A percentile compares a stretch with the other conserved stretches of the same genome.
These are phyloP conservation scores for Malacoctenus gilli DNA, from an alignment of 2,797 vertebrate genomes.

Conservation along the genomic window DNA sequence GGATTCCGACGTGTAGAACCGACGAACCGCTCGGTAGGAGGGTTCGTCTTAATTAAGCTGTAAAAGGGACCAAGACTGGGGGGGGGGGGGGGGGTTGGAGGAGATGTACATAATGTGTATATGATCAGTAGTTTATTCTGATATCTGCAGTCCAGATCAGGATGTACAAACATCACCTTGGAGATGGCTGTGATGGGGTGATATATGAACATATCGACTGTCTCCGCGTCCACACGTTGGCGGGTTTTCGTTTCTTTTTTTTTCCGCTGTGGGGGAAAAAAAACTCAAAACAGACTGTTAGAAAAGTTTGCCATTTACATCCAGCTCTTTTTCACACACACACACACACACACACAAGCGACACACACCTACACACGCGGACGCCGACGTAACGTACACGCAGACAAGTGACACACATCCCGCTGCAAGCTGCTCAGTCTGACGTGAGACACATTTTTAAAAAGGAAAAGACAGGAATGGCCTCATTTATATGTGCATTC, in stretches of 20 bases:
- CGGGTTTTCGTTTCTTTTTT: too few species aligned
- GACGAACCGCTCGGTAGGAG: constrained; percentile 53
- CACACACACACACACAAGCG: constrained; percentile 5
- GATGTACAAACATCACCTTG: constrained; percentile 78
- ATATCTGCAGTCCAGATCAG: constrained; percentile 79
- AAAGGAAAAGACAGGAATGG: constrained; percentile 80
- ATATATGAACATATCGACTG: constrained; percentile 75
- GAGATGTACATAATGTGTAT: constrained; percentile 87
- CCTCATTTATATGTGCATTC: constrained; percentile 93
- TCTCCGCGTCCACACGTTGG: constrained; percentile 77
- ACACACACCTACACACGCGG: constrained; percentile 15
- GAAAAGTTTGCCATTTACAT: constrained; percentile 74
- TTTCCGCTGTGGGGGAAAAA: constrained; percentile 81
- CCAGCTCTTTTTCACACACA: constrained; percentile 61
- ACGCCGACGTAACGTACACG: constrained; percentile 23
- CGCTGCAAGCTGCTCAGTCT: constrained; percentile 83
- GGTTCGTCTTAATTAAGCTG: constrained; percentile 63
- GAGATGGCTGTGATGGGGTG: constrained; percentile 61
- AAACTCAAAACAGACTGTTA: constrained; percentile 81
- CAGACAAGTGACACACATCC: constrained; percentile 61
- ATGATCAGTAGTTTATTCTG: constrained; percentile 73
- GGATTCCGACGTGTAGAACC: constrained; percentile 57
- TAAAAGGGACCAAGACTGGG: constrained; percentile 76
- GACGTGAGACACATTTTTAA: constrained; percentile 77
- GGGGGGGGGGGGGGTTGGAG: constrained; percentile 62